phyloP scores from a whole-genome alignment of 2,113 vertebrate genomes.

The Narcine bancroftii region DNA sequence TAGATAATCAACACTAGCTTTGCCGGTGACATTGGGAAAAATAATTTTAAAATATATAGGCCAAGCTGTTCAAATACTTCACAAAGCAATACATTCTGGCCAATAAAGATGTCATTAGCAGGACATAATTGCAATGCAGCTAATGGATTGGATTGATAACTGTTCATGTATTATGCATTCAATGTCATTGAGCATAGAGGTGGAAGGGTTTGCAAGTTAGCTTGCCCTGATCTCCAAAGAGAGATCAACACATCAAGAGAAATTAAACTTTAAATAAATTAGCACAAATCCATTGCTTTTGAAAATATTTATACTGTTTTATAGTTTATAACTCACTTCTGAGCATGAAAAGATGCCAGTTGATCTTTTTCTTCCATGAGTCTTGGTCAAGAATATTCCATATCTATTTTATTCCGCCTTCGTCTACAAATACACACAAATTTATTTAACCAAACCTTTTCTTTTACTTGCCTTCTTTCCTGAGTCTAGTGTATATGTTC shows the following conservation, averaged over 20 bases:
- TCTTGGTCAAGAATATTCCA: neutral
- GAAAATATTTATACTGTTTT: neutral
- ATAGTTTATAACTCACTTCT: neutral
- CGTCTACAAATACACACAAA: neutral
- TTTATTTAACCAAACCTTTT: neutral
- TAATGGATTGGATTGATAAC: neutral
- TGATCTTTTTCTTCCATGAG: too few relatives aligned
- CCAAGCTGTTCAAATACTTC: neutral
- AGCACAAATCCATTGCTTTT: neutral
- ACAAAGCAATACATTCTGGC: neutral
- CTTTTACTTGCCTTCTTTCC: neutral
- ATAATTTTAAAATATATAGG: neutral
- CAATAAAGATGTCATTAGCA: neutral
- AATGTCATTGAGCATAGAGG: neutral
- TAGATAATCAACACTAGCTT: too few relatives aligned
- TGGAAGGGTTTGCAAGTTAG: neutral
- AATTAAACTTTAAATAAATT: neutral
- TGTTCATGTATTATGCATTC: neutral
- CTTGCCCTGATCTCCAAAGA: neutral
- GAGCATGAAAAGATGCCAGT: neutral
- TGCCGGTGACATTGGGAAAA: neutral
- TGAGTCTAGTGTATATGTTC: neutral
- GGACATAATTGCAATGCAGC: neutral
- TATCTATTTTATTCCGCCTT: neutral
- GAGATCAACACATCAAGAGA: neutral